Evolutionary conservation across 1,140 invertebrate species (phyloP), one percentile per base, ranked within the genome.

Genomic region (Pogonognathellus flavescens): DNA sequence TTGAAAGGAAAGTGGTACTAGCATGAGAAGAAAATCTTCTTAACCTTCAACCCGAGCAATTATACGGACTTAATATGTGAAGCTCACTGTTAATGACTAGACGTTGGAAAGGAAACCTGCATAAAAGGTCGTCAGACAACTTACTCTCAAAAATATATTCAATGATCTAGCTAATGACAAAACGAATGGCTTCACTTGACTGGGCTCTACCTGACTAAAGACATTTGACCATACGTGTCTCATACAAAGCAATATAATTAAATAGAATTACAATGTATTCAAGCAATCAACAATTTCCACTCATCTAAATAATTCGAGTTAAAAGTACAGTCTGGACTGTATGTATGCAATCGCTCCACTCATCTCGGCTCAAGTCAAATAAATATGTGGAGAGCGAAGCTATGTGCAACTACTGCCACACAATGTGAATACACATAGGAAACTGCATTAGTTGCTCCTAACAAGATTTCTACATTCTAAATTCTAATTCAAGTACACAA

Each of bases 101-200:
- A 66, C 41, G 70, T 31, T 10, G 25, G n/a, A 41, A 49, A 76
- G 70, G 14, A 41, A 41, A 50, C 31, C 70, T 76, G 41, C 70
- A 50, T 76, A 76, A 50, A 53, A 81, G 53, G 80, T 81, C 80
- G 80, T 81, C 80, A 53, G 25, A 81, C 80, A 53, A 81, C 80
- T 81, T 81, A 59, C 80, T 55, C 50, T 81, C 80, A 81, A 22
- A 81, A 81, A 59, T 81, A 55, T 53, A 59, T 81, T 81, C 80
- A 81, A 81, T 81, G 80, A 81, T 53, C 80, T 55, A 55, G 20
- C 80, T 81, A 81, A 81, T 81, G 80, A 59, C 50, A 53, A 55
- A 53, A 55, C 55, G 20, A 81, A 81, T 81, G 80, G 80, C 80
- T 81, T 81, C 80, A 81, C 80, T 81, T 81, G 80, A 76, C 70